Evolutionary conservation across 2,113 vertebrate genomes (phyloP), one percentile per base, ranked within the genome.

Genomic region (Thamnaconus septentrionalis): DNA sequence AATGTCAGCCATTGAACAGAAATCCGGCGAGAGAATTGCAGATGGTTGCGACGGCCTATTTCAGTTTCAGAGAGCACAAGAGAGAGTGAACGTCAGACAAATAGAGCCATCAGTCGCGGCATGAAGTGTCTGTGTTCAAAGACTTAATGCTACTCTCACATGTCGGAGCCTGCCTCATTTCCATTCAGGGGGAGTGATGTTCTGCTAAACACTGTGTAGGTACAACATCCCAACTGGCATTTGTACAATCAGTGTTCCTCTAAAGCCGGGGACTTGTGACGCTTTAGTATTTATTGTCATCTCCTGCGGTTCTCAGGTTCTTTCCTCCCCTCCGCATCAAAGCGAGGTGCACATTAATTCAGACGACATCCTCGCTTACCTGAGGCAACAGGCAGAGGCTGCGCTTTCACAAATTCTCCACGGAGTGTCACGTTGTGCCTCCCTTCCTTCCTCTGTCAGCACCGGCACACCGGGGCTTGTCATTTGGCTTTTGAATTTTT

Each of bases 361-460:
- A 87, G 87, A 84, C 78, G 71, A 79, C 80, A 87, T 86, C 86
- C 88, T 76, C 69, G 44, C 88, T 86, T 88, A 88, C 86, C 87
- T 86, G 80, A 86, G 87, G 88, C 85, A 49, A 80, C 89, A 84
- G 89, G 90, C 85, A 83, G 90, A 91, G 91, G 90, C 82, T 49
- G 60, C 51, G 85, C 83, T 86, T 77, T 62, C 75, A 56, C 73
- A 86, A 31, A 89, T 74, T 76, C 89, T 91, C 90, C 53, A 43
- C n/a, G 78, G 90, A 82, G 75, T 70, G 71, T 79, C 76, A 70
- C 61, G 82, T 80, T 78, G 80, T 76, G 76, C 83, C 75, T 77
- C 68, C 64, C 76, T 84, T 79, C 69, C 64, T 81, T 78, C 80
- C 76, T 76, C 78, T 85, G 87, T 81, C 78, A 82, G 80, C 53